Conservation (phyloP, 1,140 invertebrate genomes). For the Aphelenchoides fujianensis region DNA sequence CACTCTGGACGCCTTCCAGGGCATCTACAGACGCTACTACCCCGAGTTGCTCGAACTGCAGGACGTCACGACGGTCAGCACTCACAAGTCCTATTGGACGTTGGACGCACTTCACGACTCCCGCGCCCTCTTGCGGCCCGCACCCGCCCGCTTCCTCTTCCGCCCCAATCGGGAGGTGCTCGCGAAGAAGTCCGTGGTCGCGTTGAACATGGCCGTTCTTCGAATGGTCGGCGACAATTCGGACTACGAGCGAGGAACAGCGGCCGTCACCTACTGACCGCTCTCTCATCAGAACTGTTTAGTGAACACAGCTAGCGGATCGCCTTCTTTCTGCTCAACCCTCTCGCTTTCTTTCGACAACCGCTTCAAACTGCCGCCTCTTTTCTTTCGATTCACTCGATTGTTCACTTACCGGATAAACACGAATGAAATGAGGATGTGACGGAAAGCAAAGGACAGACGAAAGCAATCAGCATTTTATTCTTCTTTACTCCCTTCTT, state of each 20-base stretch:
- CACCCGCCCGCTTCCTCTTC: slow-evolving; percentile 39
- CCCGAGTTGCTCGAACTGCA: slow-evolving; percentile 41
- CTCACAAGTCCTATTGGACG: slow-evolving; percentile 51
- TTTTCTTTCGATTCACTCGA: background rate
- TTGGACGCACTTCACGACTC: slow-evolving; percentile 34
- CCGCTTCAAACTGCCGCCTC: background rate
- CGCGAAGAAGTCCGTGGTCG: slow-evolving; percentile 38
- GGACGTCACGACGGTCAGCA: slow-evolving; percentile 34
- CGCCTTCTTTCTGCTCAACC: background rate
- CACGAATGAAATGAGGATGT: background rate
- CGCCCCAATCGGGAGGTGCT: slow-evolving; percentile 25
- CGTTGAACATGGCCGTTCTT: slow-evolving; percentile 46
- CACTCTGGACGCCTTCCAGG: slow-evolving; percentile 46
- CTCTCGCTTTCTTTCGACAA: slow-evolving; percentile 12
- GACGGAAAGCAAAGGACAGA: slow-evolving; percentile 12
- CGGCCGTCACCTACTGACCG: background rate
- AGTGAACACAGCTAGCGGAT: too few species aligned
- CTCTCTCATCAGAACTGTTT: background rate
- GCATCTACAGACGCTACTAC: slow-evolving; percentile 49
- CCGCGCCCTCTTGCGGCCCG: slow-evolving; percentile 28
- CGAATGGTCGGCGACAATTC: slow-evolving; percentile 37
- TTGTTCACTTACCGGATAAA: background rate
- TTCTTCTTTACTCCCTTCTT: too few species aligned
- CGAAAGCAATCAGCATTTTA: too few species aligned
- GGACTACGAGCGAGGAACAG: slow-evolving; percentile 40